These are phyloP conservation scores for Bicyclus anynana DNA, from an alignment of 1,140 invertebrate species.

Conservation along the genomic window DNA sequence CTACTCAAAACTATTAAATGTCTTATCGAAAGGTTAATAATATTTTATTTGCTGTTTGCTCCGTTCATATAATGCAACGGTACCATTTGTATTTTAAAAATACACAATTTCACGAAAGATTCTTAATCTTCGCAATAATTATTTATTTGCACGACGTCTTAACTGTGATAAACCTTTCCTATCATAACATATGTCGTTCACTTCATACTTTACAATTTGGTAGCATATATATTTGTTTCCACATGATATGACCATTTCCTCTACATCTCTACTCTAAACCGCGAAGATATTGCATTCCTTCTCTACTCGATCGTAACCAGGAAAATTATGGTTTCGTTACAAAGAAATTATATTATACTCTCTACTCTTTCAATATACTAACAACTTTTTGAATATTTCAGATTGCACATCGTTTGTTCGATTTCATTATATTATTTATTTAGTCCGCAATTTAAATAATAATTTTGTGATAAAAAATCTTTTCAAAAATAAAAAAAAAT, in stretches of 20 bases:
- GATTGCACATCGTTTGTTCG: slow-evolving; percentile 44
- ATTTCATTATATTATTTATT: slow-evolving; percentile 24
- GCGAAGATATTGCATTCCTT: slow-evolving; percentile 60
- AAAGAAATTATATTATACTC: slow-evolving; percentile 40
- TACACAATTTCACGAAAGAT: slow-evolving; percentile 63
- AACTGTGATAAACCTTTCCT: slow-evolving; percentile 54
- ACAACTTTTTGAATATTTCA: slow-evolving; percentile 33
- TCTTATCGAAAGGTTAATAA: slow-evolving; percentile 27
- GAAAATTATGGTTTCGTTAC: slow-evolving; percentile 37
- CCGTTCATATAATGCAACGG: slow-evolving; percentile 19
- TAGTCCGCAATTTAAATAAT: slow-evolving; percentile 27
- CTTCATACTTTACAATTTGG: slow-evolving; percentile 57
- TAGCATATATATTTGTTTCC: slow-evolving; percentile 60
- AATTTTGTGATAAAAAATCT: slow-evolving; percentile 24
- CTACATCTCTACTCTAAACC: slow-evolving; percentile 46
- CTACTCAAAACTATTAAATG: slow-evolving; percentile 30
- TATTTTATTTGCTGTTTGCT: slow-evolving; percentile 21
- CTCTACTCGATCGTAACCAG: slow-evolving; percentile 31
- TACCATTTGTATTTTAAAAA: slow-evolving; percentile 65
- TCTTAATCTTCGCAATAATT: slow-evolving; percentile 65
- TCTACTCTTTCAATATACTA: slow-evolving; percentile 29
- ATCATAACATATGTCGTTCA: slow-evolving; percentile 50
- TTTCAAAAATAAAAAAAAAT: slow-evolving; percentile 51
- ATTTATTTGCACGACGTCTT: slow-evolving; percentile 54
- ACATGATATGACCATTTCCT: slow-evolving; percentile 71